Evolutionary conservation across 2,113 vertebrate species (phyloP).

Genomic region (Crotalus horridus): DNA sequence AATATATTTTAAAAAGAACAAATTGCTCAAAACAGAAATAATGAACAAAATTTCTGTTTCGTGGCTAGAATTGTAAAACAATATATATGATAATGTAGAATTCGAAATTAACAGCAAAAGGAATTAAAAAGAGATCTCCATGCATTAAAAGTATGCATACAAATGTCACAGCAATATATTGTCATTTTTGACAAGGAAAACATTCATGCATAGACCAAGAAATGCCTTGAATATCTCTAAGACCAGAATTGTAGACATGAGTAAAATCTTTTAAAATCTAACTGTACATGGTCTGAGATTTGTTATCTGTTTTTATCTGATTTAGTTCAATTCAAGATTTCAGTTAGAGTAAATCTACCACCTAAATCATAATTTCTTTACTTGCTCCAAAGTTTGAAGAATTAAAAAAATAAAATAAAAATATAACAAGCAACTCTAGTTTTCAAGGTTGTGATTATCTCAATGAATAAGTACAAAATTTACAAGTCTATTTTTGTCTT

Average conservation of each 20-base stretch:
- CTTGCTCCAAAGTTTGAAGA: background rate
- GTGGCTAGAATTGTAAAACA: background rate
- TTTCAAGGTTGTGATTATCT: conserved; percentile 14
- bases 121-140: background rate
- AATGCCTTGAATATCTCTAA: background rate
- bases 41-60: background rate
- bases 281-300: background rate
- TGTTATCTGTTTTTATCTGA: background rate
- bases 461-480: conserved; percentile 23
- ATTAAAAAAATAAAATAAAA: background rate
- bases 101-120: background rate
- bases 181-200: background rate
- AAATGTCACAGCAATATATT: background rate
- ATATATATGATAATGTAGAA: background rate
- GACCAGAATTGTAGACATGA: background rate
- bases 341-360: rapidly evolving
- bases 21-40: background rate
- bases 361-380: background rate
- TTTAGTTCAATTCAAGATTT: background rate
- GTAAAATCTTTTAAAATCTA: background rate
- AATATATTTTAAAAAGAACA: background rate
- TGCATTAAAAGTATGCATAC: background rate
- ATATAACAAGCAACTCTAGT: conserved; percentile 35
- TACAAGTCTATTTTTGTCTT: conserved; percentile 42
- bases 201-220: background rate